Conservation (phyloP, 1,140 invertebrate genomes). For the Atta texana region DNA sequence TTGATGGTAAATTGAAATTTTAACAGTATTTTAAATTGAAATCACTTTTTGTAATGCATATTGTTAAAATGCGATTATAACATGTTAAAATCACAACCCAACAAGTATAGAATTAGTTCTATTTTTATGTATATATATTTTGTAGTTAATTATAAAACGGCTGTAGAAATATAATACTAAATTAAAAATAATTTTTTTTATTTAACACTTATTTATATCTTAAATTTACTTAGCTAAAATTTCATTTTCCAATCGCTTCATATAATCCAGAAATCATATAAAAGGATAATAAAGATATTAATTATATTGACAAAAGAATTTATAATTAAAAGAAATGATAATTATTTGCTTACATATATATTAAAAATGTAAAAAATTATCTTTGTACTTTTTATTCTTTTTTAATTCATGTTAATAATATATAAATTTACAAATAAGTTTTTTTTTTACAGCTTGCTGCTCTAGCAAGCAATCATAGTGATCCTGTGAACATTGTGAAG, state of each 20-base stretch:
- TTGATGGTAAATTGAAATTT: constrained; percentile 3
- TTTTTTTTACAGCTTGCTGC: constrained; percentile 44
- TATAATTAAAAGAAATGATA: not conserved
- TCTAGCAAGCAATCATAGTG: constrained; percentile 40
- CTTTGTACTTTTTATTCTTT: not conserved
- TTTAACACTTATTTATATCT: not conserved
- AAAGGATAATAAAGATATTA: not conserved
- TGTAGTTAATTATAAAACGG: not conserved
- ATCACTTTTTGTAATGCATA: not conserved
- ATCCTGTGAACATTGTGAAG: constrained; percentile 53
- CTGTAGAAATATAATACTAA: not conserved
- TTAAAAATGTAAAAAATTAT: constrained; percentile 11
- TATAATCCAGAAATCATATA: constrained; percentile 1
- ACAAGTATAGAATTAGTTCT: not conserved
- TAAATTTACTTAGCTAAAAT: not conserved
- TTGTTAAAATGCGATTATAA: not conserved
- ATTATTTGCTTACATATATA: not conserved
- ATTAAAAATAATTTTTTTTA: not conserved
- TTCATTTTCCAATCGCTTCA: not conserved
- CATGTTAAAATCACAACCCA: not conserved
- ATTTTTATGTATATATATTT: too few relatives aligned
- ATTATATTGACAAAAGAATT: not conserved
- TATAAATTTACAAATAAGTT: too few relatives aligned
- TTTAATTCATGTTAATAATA: not conserved
- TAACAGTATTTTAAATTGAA: not conserved